Evolutionary conservation across 2,888 invertebrate genomes (phyloP), one percentile per base, ranked within the genome.

Genomic region (Thymelicus acteon): DNA sequence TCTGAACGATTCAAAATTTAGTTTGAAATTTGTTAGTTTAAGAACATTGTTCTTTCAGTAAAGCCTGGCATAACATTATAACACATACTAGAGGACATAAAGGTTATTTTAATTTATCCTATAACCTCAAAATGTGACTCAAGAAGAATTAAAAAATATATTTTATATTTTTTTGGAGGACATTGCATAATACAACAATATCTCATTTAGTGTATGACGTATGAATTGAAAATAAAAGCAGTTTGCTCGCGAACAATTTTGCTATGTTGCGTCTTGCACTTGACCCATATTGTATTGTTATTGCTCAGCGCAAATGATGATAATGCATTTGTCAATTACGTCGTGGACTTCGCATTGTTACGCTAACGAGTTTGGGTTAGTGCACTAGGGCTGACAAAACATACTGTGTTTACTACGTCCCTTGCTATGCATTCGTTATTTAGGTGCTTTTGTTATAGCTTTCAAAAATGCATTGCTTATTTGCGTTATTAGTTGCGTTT

Each of bases 241-340:
- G 31, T 47, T 15, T 60, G 24, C 60, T 7, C 44, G 67, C 52
- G 40, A 68, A 48, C 62, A 69, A 69, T 69, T 69, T 69, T 69
- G 31, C 62, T 62, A n/a, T 63, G 69, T 63, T 69, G 58, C 63
- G 62, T 62, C 12, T 62, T 8, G 69, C 7, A 37, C 69, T 69
- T 69, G 69, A 69, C 69, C 69, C 63, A 69, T 69, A 69, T 69
- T 69, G 39, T 63, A 63, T 63, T 69, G 62, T 65, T 58, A 65
- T 65, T 65, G 57, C 65, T 31, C 47, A 65, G 57, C 47, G 31
- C 66, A 57, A 69, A 67, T 67, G 39, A 67, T 63, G 63, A 63
- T 69, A 69, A 69, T 69, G 63, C n/a, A 24, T 63, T 44, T 58
- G 69, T 63, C 62, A 69, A 69, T 69, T 69, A 69, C 57, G 44